Evolutionary conservation across 2,888 invertebrate genomes (phyloP).

Genomic region (Phyto melanocephala): DNA sequence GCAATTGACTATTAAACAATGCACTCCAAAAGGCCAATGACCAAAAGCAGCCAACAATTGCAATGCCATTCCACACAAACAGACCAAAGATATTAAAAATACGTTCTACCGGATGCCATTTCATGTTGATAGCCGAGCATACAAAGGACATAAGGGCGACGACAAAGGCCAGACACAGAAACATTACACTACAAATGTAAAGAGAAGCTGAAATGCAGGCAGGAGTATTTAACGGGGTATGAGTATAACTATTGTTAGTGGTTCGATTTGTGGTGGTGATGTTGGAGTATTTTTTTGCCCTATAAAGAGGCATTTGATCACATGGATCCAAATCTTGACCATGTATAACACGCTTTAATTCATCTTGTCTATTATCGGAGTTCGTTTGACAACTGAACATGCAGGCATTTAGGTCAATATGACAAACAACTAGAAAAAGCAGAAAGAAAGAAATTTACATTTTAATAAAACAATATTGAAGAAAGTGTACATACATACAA

Average conservation of each 20-base stretch:
- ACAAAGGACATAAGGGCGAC: slow-evolving; percentile 79
- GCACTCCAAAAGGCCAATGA: slow-evolving; percentile 78
- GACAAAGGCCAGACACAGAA: slow-evolving; percentile 80
- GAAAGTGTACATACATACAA: no score
- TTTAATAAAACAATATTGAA: no score
- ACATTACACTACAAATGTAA: slow-evolving; percentile 81
- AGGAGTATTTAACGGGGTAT: background rate
- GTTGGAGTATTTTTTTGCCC: background rate
- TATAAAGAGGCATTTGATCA: slow-evolving; percentile 33
- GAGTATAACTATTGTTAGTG: background rate
- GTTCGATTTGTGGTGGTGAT: background rate
- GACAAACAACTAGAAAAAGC: slow-evolving; percentile 75
- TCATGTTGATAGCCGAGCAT: slow-evolving; percentile 82
- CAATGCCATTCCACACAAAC: slow-evolving; percentile 82
- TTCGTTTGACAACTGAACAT: slow-evolving; percentile 76
- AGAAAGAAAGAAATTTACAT: background rate
- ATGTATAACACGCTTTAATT: slow-evolving; percentile 72
- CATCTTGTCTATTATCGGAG: slow-evolving; percentile 68
- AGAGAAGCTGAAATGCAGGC: slow-evolving; percentile 75
- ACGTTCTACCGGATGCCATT: slow-evolving; percentile 81
- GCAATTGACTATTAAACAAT: slow-evolving; percentile 73
- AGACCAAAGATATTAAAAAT: slow-evolving; percentile 79
- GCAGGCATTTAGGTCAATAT: slow-evolving; percentile 75
- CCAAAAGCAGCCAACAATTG: slow-evolving; percentile 73
- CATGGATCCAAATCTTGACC: slow-evolving; percentile 62